These are phyloP conservation scores for Blastobasis adustella DNA, from an alignment of 2,888 invertebrate genomes.

Conservation along the genomic window DNA sequence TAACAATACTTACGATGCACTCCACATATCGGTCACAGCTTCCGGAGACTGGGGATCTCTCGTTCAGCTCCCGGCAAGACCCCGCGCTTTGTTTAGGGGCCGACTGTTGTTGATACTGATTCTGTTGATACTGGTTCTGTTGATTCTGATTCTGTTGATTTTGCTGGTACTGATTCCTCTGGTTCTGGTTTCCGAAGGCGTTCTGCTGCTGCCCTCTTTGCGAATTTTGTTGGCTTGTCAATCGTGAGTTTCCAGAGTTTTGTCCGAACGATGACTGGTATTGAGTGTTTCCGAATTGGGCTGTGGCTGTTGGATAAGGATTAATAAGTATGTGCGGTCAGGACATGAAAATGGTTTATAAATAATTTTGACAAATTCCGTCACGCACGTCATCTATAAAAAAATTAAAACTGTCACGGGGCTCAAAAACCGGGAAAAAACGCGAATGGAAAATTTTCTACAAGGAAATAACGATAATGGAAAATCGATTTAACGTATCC, in stretches of 20 bases:
- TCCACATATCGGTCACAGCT: slow-evolving; percentile 86
- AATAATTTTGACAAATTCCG: too few relatives aligned
- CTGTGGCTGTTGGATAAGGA: slow-evolving; percentile 29
- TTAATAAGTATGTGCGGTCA: too few relatives aligned
- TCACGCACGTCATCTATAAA: too few relatives aligned
- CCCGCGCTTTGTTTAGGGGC: slow-evolving; percentile 26
- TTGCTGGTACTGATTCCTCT: slow-evolving; percentile 10
- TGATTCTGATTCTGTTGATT: slow-evolving; percentile 10
- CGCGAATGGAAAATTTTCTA: too few relatives aligned
- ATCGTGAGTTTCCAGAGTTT: slow-evolving; percentile 3
- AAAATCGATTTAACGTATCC: too few relatives aligned
- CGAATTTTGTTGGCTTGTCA: too few relatives aligned
- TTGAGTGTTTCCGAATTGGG: slow-evolving; percentile 29
- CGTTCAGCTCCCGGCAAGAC: slow-evolving; percentile 79
- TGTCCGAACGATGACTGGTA: slow-evolving; percentile 13
- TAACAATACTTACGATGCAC: slow-evolving; percentile 67
- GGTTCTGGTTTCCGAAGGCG: slow-evolving; percentile 2
- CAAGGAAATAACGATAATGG: too few relatives aligned
- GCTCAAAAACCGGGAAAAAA: too few relatives aligned
- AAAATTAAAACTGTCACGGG: too few relatives aligned
- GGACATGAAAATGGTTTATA: too few relatives aligned
- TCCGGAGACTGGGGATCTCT: slow-evolving; percentile 78
- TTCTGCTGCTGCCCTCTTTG: background rate
- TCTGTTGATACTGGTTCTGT: slow-evolving; percentile 21
- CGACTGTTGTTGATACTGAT: slow-evolving; percentile 23